phyloP scores from a whole-genome alignment of 2,888 invertebrate species.

The Macrophya annulata region DNA sequence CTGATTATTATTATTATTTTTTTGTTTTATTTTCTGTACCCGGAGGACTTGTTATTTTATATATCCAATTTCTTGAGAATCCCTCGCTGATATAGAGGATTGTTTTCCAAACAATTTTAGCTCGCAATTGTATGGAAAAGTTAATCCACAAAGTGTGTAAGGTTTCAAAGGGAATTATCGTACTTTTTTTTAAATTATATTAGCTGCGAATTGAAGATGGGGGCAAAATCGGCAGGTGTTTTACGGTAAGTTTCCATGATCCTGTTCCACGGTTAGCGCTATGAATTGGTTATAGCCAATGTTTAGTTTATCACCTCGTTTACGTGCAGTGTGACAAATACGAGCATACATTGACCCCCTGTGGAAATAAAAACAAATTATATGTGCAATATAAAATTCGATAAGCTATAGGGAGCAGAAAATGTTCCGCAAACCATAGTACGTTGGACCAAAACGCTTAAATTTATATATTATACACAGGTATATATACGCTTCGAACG shows the following conservation, averaged over 20 bases:
- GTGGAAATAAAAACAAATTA: neutral
- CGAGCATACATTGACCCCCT: neutral
- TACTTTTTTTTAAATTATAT: neutral
- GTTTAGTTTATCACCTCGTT: neutral
- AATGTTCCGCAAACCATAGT: too few relatives aligned
- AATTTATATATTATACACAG: too few relatives aligned
- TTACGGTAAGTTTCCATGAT: neutral
- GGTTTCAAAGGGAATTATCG: neutral
- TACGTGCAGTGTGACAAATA: neutral
- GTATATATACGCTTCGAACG: neutral
- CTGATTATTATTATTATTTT: neutral
- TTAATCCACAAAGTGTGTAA: neutral
- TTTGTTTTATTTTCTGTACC: too few relatives aligned
- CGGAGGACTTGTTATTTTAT: neutral
- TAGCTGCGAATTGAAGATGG: neutral
- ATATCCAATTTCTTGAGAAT: neutral
- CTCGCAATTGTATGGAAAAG: neutral
- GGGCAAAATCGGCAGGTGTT: neutral
- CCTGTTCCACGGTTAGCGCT: neutral
- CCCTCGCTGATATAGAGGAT: neutral
- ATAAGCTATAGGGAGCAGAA: too few relatives aligned
- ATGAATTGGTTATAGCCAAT: too few relatives aligned
- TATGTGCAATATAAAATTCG: neutral
- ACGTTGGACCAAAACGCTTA: too few relatives aligned
- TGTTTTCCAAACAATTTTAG: neutral